phyloP scores from a whole-genome alignment of 2,888 invertebrate species.

The Polyommatus icarus region DNA sequence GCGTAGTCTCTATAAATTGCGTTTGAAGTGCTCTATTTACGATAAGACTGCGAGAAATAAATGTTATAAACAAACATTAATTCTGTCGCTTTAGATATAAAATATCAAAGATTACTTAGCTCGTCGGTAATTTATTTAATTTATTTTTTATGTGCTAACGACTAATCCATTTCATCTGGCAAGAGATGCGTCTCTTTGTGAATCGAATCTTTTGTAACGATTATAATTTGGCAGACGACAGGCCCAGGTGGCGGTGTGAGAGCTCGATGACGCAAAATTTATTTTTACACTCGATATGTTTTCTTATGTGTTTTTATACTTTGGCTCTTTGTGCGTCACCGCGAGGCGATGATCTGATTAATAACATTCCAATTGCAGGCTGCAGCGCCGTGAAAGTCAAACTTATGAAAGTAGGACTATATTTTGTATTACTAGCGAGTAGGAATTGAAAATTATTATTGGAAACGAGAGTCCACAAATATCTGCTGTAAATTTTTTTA shows the following conservation, averaged over 20 bases:
- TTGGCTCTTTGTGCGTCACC: conserved; percentile 24
- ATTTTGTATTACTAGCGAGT: conserved; percentile 27
- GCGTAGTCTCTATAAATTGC: neutral
- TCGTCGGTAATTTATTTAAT: neutral
- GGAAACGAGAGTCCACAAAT: neutral
- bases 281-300: conserved; percentile 38
- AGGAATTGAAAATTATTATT: neutral
- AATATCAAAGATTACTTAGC: neutral
- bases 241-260: conserved; percentile 31
- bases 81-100: neutral
- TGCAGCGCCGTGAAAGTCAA: neutral
- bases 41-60: conserved; percentile 4
- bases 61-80: neutral
- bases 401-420: neutral
- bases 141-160: neutral
- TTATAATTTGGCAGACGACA: conserved; percentile 35
- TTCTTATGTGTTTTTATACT: conserved; percentile 33
- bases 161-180: conserved; percentile 10
- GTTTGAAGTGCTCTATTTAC: conserved; percentile 11
- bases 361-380: conserved; percentile 26
- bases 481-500: neutral
- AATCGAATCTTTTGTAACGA: conserved; percentile 34
- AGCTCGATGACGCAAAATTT: conserved; percentile 37
- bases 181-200: conserved; percentile 12
- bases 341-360: neutral